A percentile compares a stretch with the other conserved stretches of the same genome.
These are phyloP conservation scores for Leptarthrus brevirostris DNA, from an alignment of 2,888 invertebrate genomes.

Conservation along the genomic window DNA sequence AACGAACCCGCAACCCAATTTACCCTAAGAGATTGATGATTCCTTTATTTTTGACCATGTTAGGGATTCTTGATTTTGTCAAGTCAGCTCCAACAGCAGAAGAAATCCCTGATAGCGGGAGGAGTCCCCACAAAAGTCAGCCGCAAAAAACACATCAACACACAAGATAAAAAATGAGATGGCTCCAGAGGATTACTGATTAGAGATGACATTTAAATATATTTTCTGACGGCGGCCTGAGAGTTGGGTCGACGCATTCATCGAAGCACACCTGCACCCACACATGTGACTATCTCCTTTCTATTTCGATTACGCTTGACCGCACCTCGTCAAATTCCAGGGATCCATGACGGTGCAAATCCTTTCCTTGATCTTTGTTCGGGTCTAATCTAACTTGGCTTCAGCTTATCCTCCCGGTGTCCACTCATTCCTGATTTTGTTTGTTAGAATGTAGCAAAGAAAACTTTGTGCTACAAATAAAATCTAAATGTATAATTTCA, in stretches of 20 bases:
- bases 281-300: background rate
- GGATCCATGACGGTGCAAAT: slow-evolving; percentile 43
- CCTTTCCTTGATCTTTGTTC: background rate
- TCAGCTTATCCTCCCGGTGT: background rate
- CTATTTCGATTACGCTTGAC: background rate
- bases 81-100: slow-evolving; percentile 18
- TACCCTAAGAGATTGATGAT: slow-evolving; percentile 43
- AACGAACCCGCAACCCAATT: slow-evolving; percentile 15
- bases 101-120: background rate
- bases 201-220: slow-evolving; percentile 46
- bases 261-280: background rate
- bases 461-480: no score
- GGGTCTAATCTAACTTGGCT: background rate
- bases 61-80: slow-evolving; percentile 45
- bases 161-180: slow-evolving; percentile 14
- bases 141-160: slow-evolving; percentile 5
- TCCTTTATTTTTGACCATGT: slow-evolving; percentile 42
- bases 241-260: background rate
- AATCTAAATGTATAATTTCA: slow-evolving; percentile 16
- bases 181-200: slow-evolving; percentile 35
- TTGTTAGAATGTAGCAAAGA: no score
- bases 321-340: slow-evolving; percentile 32
- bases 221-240: background rate
- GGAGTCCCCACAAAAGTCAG: background rate
- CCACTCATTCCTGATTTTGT: no score